Percentiles rank a stretch among this genome's conserved stretches.
These are phyloP conservation scores for Fragum whitleyi DNA, from an alignment of 2,888 invertebrate genomes.

Conservation along the genomic window DNA sequence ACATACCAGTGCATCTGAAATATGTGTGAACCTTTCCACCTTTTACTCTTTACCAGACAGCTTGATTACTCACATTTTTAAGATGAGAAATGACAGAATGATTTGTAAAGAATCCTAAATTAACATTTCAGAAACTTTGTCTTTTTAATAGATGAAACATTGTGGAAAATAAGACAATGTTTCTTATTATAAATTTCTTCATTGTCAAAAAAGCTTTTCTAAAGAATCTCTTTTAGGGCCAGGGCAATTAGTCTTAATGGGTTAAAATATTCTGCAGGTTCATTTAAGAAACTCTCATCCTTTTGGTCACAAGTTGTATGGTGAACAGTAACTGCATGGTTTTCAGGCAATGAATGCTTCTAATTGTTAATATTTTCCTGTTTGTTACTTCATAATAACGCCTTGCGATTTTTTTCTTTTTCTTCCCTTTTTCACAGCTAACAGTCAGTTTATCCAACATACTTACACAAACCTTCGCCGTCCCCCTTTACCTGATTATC, in stretches of 20 bases:
- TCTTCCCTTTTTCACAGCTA: slow-evolving; percentile 70
- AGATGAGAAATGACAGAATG: too few relatives aligned
- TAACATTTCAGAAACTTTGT: too few relatives aligned
- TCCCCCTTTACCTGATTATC: slow-evolving; percentile 91
- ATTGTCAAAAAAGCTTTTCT: too few relatives aligned
- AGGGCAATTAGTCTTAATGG: too few relatives aligned
- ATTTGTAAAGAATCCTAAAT: too few relatives aligned
- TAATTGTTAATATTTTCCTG: slow-evolving; percentile 20
- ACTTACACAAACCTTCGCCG: slow-evolving; percentile 87
- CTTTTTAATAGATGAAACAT: too few relatives aligned
- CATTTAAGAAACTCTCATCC: too few relatives aligned
- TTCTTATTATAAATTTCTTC: too few relatives aligned
- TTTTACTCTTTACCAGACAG: slow-evolving; percentile 6
- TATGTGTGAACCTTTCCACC: neutral
- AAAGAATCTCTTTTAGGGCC: too few relatives aligned
- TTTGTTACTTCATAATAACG: slow-evolving; percentile 8
- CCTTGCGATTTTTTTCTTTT: slow-evolving; percentile 36
- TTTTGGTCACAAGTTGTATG: too few relatives aligned
- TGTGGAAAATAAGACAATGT: too few relatives aligned
- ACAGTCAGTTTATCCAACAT: slow-evolving; percentile 77
- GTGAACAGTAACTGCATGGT: slow-evolving; percentile 21
- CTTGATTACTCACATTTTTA: neutral
- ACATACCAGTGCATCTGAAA: neutral
- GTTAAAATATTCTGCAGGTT: too few relatives aligned
- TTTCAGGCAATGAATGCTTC: slow-evolving; percentile 13